Percentiles rank a stretch among this genome's conserved stretches.
phyloP scores from a whole-genome alignment of 2,888 invertebrate species.

The Pterostichus niger region DNA sequence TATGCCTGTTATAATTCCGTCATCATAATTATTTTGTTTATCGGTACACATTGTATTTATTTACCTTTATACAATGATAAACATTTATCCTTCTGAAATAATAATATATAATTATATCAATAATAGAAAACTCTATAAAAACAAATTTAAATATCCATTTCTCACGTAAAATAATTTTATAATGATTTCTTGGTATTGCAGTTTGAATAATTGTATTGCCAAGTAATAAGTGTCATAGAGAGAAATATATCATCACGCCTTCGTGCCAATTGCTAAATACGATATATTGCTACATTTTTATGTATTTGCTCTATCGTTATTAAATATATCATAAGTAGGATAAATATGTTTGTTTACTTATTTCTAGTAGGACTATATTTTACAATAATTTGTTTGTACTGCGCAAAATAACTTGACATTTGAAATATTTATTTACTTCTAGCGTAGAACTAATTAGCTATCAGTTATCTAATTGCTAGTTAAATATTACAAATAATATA shows the following conservation, averaged over 20 bases:
- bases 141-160: constrained; percentile 30
- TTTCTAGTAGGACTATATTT: background rate
- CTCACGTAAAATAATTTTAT: background rate
- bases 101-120: constrained; percentile 44
- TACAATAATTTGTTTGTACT: background rate
- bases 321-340: background rate
- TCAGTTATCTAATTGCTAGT: background rate
- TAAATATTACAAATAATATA: too few relatives aligned
- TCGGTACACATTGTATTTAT: constrained; percentile 11
- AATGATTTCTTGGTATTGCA: background rate
- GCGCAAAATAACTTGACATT: constrained; percentile 6
- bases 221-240: background rate
- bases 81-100: constrained; percentile 43
- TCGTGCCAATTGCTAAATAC: background rate
- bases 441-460: background rate
- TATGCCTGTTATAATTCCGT: constrained; percentile 14
- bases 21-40: constrained; percentile 46
- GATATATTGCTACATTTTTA: constrained; percentile 13
- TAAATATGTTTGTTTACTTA: background rate
- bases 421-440: background rate
- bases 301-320: too few relatives aligned
- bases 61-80: constrained; percentile 26
- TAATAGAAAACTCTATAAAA: constrained; percentile 5
- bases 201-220: background rate
- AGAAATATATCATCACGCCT: background rate